Base-by-base conservation (phyloP, 2,797 vertebrate species). In the Paedocypris micromegethes region DNA sequence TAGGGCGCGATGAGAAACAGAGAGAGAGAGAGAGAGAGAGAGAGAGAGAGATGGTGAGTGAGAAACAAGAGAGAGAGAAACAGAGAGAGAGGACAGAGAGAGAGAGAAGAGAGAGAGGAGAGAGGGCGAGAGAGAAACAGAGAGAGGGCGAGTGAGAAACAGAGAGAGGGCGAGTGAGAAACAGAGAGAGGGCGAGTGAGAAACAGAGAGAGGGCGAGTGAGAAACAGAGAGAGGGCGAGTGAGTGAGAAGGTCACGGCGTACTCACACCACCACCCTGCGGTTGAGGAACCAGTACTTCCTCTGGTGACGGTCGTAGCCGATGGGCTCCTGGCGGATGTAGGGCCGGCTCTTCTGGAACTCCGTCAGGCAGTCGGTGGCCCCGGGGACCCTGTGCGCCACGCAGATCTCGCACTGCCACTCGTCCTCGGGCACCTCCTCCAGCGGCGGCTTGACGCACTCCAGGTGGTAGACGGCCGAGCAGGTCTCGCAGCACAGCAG, bases 321-420 rank as follows among this genome's bases (percentile, higher is more conserved):
- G 0, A 98, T 88, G 8, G 97, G 97, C 62, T 98, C 94, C 5
- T 97, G 96, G 47, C 97, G 92, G 79, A 99, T 91, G 77, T 97
- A 99, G 0, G 97, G 97, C 79, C 91, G 90, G 81, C 89, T 95
- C 86, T 93, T 97, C 91, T 99, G 96, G 61, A 91, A 93, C 87
- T 98, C 96, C 46, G 93, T 88, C 72, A 98, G 86, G 58, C 94
- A 96, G 92, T 98, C 94, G 8, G 91, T 94, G 64, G 98, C 95
- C 0, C 97, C 97, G 1, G 95, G 90, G 81, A 99, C 94, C 83
- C 94, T 92, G 73, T 99, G 96, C 0, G 95, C 95, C 70, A 94
- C 95, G 2, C 97, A 99, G 40, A 99, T 90, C 85, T 99, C 97
- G 38, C 97, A 99, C 91, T 97, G 96, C 97, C 97, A 99, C 75